A percentile compares a stretch with the other conserved stretches of the same genome.
Conservation (phyloP, 2,797 vertebrate genomes). For the Rhincodon typus region DNA sequence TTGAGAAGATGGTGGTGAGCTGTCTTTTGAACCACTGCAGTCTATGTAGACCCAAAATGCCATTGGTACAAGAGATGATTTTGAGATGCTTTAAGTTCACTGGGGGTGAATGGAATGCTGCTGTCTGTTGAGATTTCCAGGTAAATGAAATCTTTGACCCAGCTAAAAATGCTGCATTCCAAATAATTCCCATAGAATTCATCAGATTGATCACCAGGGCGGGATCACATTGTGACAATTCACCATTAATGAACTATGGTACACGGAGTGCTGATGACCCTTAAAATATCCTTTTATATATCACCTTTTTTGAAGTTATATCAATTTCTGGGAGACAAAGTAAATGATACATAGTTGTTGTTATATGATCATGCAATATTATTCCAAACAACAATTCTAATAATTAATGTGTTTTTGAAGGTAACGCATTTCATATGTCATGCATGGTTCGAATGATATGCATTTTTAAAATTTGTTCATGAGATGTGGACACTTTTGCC, state of each 20-base stretch:
- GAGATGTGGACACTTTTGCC: too few relatives aligned
- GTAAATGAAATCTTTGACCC: neutral
- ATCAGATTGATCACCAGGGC: neutral
- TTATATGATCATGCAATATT: neutral
- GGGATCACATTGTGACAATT: neutral
- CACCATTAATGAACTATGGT: neutral
- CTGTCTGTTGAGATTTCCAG: neutral
- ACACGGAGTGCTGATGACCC: neutral
- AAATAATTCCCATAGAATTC: neutral
- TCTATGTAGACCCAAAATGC: too few relatives aligned
- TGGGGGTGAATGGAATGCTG: neutral
- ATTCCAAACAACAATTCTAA: neutral
- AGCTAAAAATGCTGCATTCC: neutral
- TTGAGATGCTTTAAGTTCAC: neutral
- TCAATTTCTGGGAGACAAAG: neutral
- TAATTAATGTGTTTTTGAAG: neutral
- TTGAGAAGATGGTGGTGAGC: too few relatives aligned
- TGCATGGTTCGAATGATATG: neutral
- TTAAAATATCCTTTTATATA: too few relatives aligned
- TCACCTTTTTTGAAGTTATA: neutral
- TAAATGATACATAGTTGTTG: neutral
- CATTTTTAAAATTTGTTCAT: too few relatives aligned
- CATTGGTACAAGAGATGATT: neutral
- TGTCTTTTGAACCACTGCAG: too few relatives aligned
- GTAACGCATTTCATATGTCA: neutral